Base-by-base conservation (phyloP, 2,888 invertebrate genomes). In the Hartigia nigra region DNA sequence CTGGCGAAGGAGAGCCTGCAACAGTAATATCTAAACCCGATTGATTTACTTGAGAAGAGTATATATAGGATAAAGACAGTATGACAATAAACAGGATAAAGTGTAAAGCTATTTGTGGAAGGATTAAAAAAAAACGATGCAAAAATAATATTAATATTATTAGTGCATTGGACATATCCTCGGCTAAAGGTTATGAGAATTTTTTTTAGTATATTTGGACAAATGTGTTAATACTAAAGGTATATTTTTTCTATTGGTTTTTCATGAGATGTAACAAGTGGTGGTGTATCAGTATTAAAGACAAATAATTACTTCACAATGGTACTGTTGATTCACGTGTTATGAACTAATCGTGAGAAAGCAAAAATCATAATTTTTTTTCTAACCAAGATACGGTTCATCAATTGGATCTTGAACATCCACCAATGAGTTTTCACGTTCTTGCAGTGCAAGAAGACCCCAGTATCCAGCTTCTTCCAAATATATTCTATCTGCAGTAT, bases 1-100 rank as follows among this genome's bases (percentile, higher is more conserved):
- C 94, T 77, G 95, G 94, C 55, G 94, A 94, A 81, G 94, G 94
- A 79, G 94, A 94, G 78, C 94, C 94, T 89, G 92, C 93, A 79
- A 91, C 90, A 86, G 91, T 91, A 86, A 91, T 91, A 85, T 91
- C 91, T 91, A 77, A 75, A 80, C 76, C 78, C 77, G 55, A 77
- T 83, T 77, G 80, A 81, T 34, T 79, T 31, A 72, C 32, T 72
- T 31, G 0, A 55, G 23, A 2, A 72, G 31, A 14, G 23, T 32
- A 31, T 31, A 11, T 12, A 3, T 1, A 9, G 32, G 11, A 5
- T 2, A 31, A 72, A 72, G 31, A 55, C 14, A n/a, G n/a, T n/a
- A 34, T 72, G 31, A 72, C 12, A 31, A 31, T 14, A 31, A 34
- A 12, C 31, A 32, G 31, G 55, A 9, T 55, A 23, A 55, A 55